Conservation (phyloP, 2,888 invertebrate genomes). For the Oscheius sp. region DNA sequence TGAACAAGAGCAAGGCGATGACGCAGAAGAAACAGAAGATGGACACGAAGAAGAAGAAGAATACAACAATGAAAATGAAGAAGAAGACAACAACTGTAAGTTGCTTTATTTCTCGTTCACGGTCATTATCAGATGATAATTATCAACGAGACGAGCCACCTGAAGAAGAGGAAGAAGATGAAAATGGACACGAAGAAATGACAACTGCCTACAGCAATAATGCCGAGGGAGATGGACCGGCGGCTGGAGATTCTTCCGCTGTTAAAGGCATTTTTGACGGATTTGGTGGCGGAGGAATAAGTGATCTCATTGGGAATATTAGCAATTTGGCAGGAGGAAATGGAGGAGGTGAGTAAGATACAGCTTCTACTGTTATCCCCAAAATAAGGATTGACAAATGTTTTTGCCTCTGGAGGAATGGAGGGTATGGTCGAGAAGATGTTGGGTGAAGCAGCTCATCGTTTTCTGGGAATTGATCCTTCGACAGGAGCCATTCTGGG, state of each 20-base stretch:
- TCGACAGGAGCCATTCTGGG: constrained; percentile 67
- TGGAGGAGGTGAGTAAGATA: constrained; percentile 46
- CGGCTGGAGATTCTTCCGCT: constrained; percentile 4
- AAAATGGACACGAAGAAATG: constrained; percentile 6
- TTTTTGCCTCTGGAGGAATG: constrained; percentile 60
- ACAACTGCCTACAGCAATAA: constrained; percentile 26
- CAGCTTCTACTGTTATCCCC: background rate
- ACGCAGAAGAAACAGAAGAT: background rate
- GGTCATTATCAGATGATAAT: background rate
- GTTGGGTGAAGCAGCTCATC: constrained; percentile 60
- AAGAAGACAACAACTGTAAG: background rate
- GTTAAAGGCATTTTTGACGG: constrained; percentile 47
- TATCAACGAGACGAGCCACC: constrained; percentile 10
- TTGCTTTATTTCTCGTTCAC: background rate
- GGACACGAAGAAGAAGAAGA: constrained; percentile 13
- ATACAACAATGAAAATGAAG: background rate
- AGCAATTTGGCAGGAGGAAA: constrained; percentile 59
- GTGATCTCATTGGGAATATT: constrained; percentile 60
- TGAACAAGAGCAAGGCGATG: background rate
- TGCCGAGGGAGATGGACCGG: constrained; percentile 24
- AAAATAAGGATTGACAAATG: constrained; percentile 45
- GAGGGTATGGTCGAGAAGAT: constrained; percentile 52
- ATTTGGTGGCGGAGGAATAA: constrained; percentile 57
- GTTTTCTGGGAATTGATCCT: constrained; percentile 64
- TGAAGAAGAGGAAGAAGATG: constrained; percentile 50